Evolutionary conservation across 2,888 invertebrate species (phyloP).

Genomic region (Andrena dorsata): DNA sequence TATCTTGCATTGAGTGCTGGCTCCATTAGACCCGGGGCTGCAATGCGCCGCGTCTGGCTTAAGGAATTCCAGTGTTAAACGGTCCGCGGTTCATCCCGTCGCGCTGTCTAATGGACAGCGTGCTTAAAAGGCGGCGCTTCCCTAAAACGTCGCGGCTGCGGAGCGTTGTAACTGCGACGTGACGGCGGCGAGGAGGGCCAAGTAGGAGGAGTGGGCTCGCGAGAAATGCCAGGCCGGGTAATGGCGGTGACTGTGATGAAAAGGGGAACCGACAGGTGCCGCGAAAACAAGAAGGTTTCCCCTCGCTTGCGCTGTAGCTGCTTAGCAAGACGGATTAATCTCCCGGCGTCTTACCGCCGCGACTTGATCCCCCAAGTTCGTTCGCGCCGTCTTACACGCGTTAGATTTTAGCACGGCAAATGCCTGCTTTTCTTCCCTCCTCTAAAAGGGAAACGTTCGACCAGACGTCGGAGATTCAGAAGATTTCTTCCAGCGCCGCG

Average conservation of each 20-base stretch:
- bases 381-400: neutral
- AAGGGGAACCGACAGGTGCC: slow-evolving; percentile 50
- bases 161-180: slow-evolving; percentile 61
- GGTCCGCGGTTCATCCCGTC: slow-evolving; percentile 52
- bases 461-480: no score
- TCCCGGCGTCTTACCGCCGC: slow-evolving; percentile 8
- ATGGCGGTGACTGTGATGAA: slow-evolving; percentile 60
- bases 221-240: slow-evolving; percentile 66
- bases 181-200: slow-evolving; percentile 48
- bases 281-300: slow-evolving; percentile 54
- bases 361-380: neutral
- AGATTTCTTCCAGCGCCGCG: no score
- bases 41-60: slow-evolving; percentile 24
- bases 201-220: slow-evolving; percentile 40
- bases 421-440: neutral
- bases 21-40: slow-evolving; percentile 40
- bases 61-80: slow-evolving; percentile 60
- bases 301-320: slow-evolving; percentile 8
- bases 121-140: slow-evolving; percentile 65
- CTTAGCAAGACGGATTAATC: slow-evolving; percentile 36
- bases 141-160: slow-evolving; percentile 64
- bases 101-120: slow-evolving; percentile 66
- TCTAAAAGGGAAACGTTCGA: neutral
- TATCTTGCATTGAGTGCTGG: slow-evolving; percentile 12
- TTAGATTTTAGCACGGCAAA: neutral